A percentile compares a stretch with the other conserved stretches of the same genome.
phyloP scores from a whole-genome alignment of 2,113 vertebrate species.

The Andinoacara biseriatus region DNA sequence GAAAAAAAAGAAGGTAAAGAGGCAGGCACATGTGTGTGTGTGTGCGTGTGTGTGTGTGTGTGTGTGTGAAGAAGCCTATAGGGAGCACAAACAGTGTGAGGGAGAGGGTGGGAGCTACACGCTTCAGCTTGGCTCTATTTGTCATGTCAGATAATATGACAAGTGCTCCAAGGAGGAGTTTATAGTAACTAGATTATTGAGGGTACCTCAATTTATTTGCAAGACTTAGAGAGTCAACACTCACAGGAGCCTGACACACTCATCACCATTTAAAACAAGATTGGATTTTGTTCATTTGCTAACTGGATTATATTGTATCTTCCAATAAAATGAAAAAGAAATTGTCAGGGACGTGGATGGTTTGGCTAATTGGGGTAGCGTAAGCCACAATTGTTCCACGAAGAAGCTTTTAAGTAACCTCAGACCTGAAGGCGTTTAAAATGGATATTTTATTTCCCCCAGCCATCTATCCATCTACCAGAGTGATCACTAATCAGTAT shows the following conservation, averaged over 20 bases:
- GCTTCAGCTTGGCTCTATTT: constrained; percentile 62
- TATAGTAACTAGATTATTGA: constrained; percentile 69
- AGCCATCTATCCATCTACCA: constrained; percentile 12
- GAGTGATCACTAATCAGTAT: constrained; percentile 4
- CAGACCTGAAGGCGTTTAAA: background rate
- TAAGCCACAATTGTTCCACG: background rate
- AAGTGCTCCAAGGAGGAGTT: constrained; percentile 55
- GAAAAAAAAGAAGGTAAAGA: background rate
- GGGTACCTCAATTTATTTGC: constrained; percentile 70
- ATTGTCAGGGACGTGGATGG: constrained; percentile 13
- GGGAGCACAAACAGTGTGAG: constrained; percentile 15
- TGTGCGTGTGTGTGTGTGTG: background rate
- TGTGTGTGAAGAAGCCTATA: constrained; percentile 1
- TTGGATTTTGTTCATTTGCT: constrained; percentile 67
- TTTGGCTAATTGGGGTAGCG: constrained; percentile 20
- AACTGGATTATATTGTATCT: constrained; percentile 54
- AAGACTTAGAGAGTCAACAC: constrained; percentile 52
- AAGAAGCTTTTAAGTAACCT: constrained; percentile 21
- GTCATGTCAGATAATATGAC: constrained; percentile 77
- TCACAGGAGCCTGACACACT: constrained; percentile 28
- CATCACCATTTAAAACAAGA: constrained; percentile 53
- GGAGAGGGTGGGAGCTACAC: constrained; percentile 23
- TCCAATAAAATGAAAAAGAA: constrained; percentile 37
- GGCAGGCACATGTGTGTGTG: background rate
- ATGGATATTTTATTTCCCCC: background rate